Conservation (phyloP, 2,113 vertebrate genomes). For the Casuarius casuarius region DNA sequence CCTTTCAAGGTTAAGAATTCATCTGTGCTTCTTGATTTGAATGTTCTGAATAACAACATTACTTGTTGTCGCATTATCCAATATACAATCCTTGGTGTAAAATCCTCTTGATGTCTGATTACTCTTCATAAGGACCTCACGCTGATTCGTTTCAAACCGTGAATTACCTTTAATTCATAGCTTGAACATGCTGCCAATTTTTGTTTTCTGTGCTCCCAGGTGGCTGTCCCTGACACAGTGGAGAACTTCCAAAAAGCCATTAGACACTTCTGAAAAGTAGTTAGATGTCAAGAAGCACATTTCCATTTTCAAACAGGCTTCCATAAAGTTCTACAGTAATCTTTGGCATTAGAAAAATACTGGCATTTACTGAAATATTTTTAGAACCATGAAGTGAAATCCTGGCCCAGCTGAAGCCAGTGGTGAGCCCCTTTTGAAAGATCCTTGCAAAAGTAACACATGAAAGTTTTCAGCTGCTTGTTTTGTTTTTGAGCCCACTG, state of each 20-base stretch:
- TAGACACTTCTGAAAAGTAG: slow-evolving; percentile 65
- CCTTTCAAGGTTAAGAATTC: slow-evolving; percentile 40
- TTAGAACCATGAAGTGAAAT: neutral
- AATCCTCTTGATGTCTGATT: slow-evolving; percentile 79
- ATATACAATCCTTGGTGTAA: slow-evolving; percentile 69
- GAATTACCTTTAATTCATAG: slow-evolving; percentile 83
- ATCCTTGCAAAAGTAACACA: neutral
- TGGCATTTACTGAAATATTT: neutral
- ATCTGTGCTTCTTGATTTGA: slow-evolving; percentile 52
- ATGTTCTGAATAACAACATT: slow-evolving; percentile 65
- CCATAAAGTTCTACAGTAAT: slow-evolving; percentile 11
- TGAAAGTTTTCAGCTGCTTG: neutral
- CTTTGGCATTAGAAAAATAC: slow-evolving; percentile 12
- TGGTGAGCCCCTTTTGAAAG: neutral
- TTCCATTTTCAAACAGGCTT: slow-evolving; percentile 50
- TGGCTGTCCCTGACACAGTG: slow-evolving; percentile 68
- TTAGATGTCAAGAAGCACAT: slow-evolving; percentile 14
- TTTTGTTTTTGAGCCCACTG: neutral
- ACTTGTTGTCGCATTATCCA: slow-evolving; percentile 75
- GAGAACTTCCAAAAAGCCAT: slow-evolving; percentile 73
- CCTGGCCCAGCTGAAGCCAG: neutral
- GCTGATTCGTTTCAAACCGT: slow-evolving; percentile 75
- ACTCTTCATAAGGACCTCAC: slow-evolving; percentile 74
- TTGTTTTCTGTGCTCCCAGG: slow-evolving; percentile 74
- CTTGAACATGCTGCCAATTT: slow-evolving; percentile 74